Base-by-base conservation (phyloP, 1,140 invertebrate genomes). In the Colletes gigas region DNA sequence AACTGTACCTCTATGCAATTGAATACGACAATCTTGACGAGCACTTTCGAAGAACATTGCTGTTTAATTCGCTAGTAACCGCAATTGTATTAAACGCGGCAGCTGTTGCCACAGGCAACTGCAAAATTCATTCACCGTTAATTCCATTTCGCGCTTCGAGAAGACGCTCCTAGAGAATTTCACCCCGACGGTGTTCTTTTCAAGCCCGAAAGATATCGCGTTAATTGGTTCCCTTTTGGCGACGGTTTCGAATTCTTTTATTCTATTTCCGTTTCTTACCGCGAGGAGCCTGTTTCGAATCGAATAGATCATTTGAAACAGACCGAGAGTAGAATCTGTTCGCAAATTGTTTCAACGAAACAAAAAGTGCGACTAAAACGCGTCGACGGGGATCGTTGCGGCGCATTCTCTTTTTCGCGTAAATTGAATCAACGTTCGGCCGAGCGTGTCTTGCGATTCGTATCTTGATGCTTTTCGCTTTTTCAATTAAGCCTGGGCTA, bases 71-170 rank as follows among this genome's bases (percentile, higher is more conserved):
- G 30, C 4, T 39, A 14, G 4, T 21, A 21, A 63, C 60, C 39
- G 62, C 39, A n/a, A 30, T 1, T 44, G 41, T 44, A 65, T 65
- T 65, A 14, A 65, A 65, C 21, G 30, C 62, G 39, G 30, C 12
- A 65, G 62, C 17, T 65, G 39, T 39, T 39, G 30, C 62, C 62
- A n/a, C 39, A 39, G 39, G 39, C 30, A 8, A 65, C 12, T 63
- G 30, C 19, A 30, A 63, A 50, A 67, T 50, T 50, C n/a, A 47
- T 50, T 52, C 66, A 47, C 19, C 44, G 66, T 68, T 52, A 68
- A 68, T 52, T 52, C 19, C 19, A 21, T 68, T 21, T 50, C 2
- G 9, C 44, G 44, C n/a, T 4, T 10, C 8, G 66, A 15, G 17
- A 52, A 8, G 47, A 68, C 9, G 1, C 30, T 39, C 0, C 30